Evolutionary conservation across 2,888 invertebrate species (phyloP).

Genomic region (Perdita meconis): DNA sequence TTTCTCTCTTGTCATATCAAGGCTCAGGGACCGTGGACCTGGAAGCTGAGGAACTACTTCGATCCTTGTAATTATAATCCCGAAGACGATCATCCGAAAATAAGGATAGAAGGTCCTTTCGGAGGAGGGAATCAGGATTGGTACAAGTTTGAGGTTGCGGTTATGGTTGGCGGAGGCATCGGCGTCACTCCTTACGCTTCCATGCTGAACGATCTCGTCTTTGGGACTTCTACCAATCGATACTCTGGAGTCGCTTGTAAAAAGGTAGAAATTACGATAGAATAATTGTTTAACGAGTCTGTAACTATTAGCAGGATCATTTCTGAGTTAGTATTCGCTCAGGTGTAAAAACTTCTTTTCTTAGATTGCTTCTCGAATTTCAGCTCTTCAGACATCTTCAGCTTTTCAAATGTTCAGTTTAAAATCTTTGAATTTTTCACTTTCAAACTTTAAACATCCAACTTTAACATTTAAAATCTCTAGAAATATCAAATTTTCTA

Average conservation of each 20-base stretch:
- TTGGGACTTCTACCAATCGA: conserved; percentile 97
- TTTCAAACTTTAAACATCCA: too few species aligned
- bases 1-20: conserved; percentile 98
- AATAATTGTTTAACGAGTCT: too few species aligned
- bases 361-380: too few species aligned
- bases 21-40: conserved; percentile 97
- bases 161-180: conserved; percentile 99
- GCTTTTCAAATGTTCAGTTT: too few species aligned
- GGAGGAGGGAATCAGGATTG: conserved; percentile 99
- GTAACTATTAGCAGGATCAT: too few species aligned
- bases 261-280: conserved; percentile 87
- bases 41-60: conserved; percentile 97
- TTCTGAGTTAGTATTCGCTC: too few species aligned
- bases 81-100: conserved; percentile 92
- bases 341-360: too few species aligned
- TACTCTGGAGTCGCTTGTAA: conserved; percentile 99
- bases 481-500: too few species aligned
- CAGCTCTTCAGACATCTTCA: too few species aligned
- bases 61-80: conserved; percentile 96
- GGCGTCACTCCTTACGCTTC: conserved; percentile 99
- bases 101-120: conserved; percentile 97
- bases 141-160: conserved; percentile 99
- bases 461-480: too few species aligned
- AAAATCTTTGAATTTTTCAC: too few species aligned
- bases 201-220: conserved; percentile 97